A percentile compares a stretch with the other conserved stretches of the same genome.
phyloP scores from a whole-genome alignment of 2,113 vertebrate species.

The Nematolebias whitei region DNA sequence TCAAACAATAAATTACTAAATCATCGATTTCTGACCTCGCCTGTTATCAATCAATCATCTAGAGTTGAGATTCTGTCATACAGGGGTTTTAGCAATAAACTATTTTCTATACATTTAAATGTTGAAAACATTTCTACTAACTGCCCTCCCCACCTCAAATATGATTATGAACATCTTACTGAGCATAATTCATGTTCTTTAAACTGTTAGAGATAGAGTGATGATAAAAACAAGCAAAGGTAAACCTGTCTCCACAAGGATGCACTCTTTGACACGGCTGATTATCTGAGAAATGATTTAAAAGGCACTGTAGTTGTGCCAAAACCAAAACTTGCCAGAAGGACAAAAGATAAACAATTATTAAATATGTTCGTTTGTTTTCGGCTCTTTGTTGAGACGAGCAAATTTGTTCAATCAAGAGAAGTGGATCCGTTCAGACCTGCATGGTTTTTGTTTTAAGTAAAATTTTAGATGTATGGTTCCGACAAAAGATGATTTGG shows the following conservation, averaged over 20 bases:
- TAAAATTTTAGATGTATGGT: too few relatives aligned
- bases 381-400: not conserved
- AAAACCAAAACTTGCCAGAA: slow-evolving; percentile 14
- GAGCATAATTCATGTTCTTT: not conserved
- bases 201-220: not conserved
- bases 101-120: not conserved
- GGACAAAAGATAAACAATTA: not conserved
- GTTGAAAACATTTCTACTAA: not conserved
- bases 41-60: not conserved
- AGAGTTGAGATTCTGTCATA: not conserved
- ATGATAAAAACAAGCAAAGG: not conserved
- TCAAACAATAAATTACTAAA: not conserved
- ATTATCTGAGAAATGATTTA: slow-evolving; percentile 5
- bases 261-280: slow-evolving; percentile 1
- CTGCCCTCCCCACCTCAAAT: too few relatives aligned
- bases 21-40: not conserved
- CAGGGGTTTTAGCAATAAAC: not conserved
- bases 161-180: not conserved
- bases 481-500: too few relatives aligned
- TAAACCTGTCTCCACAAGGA: slow-evolving; percentile 1
- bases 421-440: too few relatives aligned
- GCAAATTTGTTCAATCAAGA: not conserved
- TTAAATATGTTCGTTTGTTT: not conserved
- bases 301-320: not conserved
- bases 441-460: too few relatives aligned